Evolutionary conservation across 2,797 vertebrate species (phyloP), one percentile per base, ranked within the genome.

Genomic region (Avahi laniger): DNA sequence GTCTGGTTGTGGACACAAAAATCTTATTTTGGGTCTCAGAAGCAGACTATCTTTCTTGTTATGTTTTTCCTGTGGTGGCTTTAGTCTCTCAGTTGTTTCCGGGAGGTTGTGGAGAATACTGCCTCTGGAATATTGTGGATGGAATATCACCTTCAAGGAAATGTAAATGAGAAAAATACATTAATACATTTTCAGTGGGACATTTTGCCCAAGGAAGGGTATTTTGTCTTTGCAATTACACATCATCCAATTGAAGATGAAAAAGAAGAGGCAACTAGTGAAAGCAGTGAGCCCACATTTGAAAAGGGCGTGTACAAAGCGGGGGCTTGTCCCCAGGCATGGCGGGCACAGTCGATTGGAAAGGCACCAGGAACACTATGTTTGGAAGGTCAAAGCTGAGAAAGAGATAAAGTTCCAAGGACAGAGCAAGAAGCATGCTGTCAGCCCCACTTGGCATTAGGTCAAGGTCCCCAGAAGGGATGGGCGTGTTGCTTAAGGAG

Each of bases 131-230:
- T 75, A 86, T 13, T 91, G 54, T 83, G 48, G 67, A 52, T 52
- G 48, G 83, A 82, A 26, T 89, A 38, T 54, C 28, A 73, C 35
- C 52, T 73, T 73, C 48, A 82, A 76, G 30, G 73, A 94, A 93
- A 93, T 93, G 50, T 35, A 83, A 97, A 69, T 86, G 69, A 92
- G 54, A 85, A 91, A 79, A 94, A 50, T 69, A 95, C 38, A 57
- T 43, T 46, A 89, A 82, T 82, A 88, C 13, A 63, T 33, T 84
- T 93, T 94, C 81, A 50, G 33, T 22, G 15, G 46, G 22, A 89
- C 4, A 12, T 73, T 91, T 94, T 92, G 73, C 79, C 50, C 63
- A 81, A 73, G 84, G 38, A 76, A 89, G n/a, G 75, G 63, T 70
- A 85, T 54, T 78, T 48, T 65, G 38, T 78, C n/a, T 89, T 94